phyloP scores from a whole-genome alignment of 2,888 invertebrate genomes.

The Phlogophora meticulosa region DNA sequence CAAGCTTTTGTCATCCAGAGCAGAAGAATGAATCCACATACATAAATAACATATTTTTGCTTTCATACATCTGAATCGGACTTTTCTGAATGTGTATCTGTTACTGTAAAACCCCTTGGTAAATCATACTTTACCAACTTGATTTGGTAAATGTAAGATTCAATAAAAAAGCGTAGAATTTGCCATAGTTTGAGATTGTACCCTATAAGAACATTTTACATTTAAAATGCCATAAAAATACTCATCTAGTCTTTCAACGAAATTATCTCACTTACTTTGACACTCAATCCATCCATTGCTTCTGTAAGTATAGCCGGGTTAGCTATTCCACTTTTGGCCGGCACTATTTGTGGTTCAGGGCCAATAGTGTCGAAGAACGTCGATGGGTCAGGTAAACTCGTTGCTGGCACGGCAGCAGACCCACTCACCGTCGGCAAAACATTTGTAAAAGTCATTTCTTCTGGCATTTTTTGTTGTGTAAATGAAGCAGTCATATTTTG shows the following conservation, averaged over 20 bases:
- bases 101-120: no score
- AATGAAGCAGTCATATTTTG: conserved; percentile 80
- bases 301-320: conserved; percentile 78
- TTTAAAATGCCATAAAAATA: no score
- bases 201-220: no score
- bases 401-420: conserved; percentile 80
- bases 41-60: no score
- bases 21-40: neutral
- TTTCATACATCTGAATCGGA: no score
- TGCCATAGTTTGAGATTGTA: no score
- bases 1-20: neutral
- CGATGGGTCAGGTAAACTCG: conserved; percentile 87
- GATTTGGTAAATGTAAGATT: no score
- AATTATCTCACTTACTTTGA: conserved; percentile 76
- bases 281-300: conserved; percentile 82
- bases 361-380: conserved; percentile 89
- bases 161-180: no score
- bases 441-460: conserved; percentile 80
- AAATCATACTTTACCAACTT: no score
- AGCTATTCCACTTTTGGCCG: conserved; percentile 74
- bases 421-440: conserved; percentile 83
- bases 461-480: conserved; percentile 73
- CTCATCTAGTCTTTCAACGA: neutral
- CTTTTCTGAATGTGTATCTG: no score
- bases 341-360: conserved; percentile 81